These are phyloP conservation scores for Malacoraja senta DNA, from an alignment of 2,797 vertebrate genomes.

Conservation along the genomic window DNA sequence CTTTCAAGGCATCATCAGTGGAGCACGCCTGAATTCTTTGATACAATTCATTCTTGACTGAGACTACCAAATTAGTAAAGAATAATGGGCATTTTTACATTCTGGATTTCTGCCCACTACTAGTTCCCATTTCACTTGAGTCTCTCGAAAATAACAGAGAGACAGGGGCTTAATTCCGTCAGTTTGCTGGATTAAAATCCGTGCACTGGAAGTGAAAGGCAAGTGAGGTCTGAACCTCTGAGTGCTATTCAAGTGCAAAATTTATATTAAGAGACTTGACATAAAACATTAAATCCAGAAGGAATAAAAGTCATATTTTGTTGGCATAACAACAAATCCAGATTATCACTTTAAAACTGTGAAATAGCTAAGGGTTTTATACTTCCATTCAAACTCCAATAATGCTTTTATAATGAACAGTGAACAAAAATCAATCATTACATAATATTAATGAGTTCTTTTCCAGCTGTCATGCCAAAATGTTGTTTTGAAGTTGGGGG, in stretches of 20 bases:
- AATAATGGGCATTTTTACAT: conserved; percentile 8
- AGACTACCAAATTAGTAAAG: neutral
- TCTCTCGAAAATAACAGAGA: neutral
- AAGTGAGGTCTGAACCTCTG: neutral
- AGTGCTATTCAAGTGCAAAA: conserved; percentile 14
- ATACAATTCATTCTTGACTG: neutral
- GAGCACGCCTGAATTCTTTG: neutral
- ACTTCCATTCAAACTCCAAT: neutral
- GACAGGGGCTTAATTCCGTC: neutral
- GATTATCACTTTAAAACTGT: neutral
- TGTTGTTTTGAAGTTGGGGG: neutral
- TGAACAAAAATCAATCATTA: neutral
- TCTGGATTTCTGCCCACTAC: neutral
- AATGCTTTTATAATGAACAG: too few relatives aligned
- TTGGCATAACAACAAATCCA: neutral
- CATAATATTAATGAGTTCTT: neutral
- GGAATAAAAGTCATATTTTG: neutral
- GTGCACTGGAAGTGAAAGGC: neutral
- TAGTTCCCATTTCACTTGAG: conserved; percentile 12
- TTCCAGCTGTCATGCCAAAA: neutral
- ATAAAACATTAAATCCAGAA: conserved; percentile 13
- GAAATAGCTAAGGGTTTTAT: neutral
- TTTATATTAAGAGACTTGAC: neutral
- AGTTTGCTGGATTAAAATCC: conserved; percentile 18
- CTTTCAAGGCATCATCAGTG: neutral